Evolutionary conservation across 2,888 invertebrate species (phyloP).

Genomic region (Apodemia mormo): DNA sequence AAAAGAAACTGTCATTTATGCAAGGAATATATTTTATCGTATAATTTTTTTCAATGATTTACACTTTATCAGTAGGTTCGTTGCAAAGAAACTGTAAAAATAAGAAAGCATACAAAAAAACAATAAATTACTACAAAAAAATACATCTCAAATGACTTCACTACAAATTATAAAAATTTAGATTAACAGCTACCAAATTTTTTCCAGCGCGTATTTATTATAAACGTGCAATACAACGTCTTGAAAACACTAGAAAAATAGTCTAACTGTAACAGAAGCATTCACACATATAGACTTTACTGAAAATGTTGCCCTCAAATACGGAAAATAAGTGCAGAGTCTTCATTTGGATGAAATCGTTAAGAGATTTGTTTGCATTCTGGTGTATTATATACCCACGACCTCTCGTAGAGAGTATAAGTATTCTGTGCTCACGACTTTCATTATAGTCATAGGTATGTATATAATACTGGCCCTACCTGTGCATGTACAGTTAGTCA

Average conservation of each 20-base stretch:
- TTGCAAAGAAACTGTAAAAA: background rate
- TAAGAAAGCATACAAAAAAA: background rate
- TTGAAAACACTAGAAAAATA: background rate
- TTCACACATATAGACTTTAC: background rate
- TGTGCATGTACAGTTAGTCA: too few species aligned
- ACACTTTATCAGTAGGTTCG: background rate
- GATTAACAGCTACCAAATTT: background rate
- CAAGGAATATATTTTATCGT: background rate
- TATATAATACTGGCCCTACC: too few species aligned
- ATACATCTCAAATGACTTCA: background rate
- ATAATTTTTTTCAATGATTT: background rate
- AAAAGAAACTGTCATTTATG: background rate
- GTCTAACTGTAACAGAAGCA: background rate
- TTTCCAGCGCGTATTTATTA: background rate
- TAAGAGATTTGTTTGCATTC: background rate
- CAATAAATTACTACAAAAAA: background rate
- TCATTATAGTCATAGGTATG: background rate
- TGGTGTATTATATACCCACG: background rate
- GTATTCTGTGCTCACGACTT: background rate
- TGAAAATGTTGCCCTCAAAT: background rate
- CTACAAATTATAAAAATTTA: background rate
- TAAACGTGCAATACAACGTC: background rate
- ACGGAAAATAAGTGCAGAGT: background rate
- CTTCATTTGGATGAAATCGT: background rate
- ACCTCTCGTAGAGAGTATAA: too few species aligned